Conservation (phyloP, 2,888 invertebrate species). For the Temnothorax rugatulus region DNA sequence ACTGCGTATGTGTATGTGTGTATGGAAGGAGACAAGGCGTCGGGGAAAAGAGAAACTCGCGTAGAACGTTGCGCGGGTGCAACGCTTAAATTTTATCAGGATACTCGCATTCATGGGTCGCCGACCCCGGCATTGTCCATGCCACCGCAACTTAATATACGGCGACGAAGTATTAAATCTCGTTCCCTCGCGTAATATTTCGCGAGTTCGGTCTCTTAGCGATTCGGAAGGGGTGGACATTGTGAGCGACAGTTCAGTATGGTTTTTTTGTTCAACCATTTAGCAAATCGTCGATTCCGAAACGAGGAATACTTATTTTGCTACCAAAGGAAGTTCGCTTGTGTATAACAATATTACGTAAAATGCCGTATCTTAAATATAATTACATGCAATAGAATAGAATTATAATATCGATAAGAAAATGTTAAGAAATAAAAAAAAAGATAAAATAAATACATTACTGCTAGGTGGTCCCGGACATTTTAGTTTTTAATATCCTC, state of each 20-base stretch:
- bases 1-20: background rate
- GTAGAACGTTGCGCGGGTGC: slow-evolving; percentile 3
- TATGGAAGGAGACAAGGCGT: background rate
- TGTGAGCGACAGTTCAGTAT: background rate
- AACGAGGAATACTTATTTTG: background rate
- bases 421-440: background rate
- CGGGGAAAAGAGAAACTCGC: background rate
- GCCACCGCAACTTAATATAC: slow-evolving; percentile 44
- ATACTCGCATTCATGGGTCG: slow-evolving; percentile 45
- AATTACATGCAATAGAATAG: background rate
- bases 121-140: slow-evolving; percentile 37
- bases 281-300: background rate
- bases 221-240: background rate
- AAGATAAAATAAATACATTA: background rate
- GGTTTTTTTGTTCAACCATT: background rate
- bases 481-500: slow-evolving; percentile 12
- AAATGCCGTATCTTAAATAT: background rate
- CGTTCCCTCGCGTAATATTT: slow-evolving; percentile 8
- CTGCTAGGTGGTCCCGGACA: background rate
- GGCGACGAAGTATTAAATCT: slow-evolving; percentile 51
- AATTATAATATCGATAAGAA: background rate
- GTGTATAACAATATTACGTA: background rate
- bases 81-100: slow-evolving; percentile 51
- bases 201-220: slow-evolving; percentile 9
- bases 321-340: background rate